Base-by-base conservation (phyloP, 1,140 invertebrate species). In the Zaprionus ornatus region DNA sequence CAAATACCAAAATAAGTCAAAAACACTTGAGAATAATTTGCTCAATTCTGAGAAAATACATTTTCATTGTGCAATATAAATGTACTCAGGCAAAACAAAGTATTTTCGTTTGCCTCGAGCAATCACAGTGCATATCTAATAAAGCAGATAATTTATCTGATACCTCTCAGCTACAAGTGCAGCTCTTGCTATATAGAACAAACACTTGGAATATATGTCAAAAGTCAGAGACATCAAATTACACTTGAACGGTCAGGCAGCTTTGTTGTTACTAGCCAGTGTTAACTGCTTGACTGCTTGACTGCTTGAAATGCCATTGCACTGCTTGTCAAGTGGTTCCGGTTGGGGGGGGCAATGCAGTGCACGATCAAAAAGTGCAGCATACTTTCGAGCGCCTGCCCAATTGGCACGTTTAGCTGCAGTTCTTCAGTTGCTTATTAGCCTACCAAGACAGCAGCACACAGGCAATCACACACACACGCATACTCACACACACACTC, bases 371-470 rank as follows among this genome's bases (percentile, higher is more conserved):
- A 72, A 64, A 64, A 62, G 68, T 57, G 56, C 74, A 70, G 72
- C 76, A 70, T 75, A 71, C 65, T 75, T 78, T 75, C 56, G 10
- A 32, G 61, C 19, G 54, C 54, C 15, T 40, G 61, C 25, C 55
- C 62, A 48, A 62, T 60, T 65, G 61, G 37, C 48, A 70, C 59
- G 65, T 67, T 17, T 48, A 13, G 37, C 27, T 69, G 56, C 59
- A 69, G 66, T 59, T 57, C 40, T 71, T 66, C 19, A 52, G 40
- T 32, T 50, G 74, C 74, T 77, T 67, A 73, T 77, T 77, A 77
- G 68, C 32, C 70, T 54, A 27, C 35, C 17, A 48, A 45, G 69
- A 61, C 68, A 57, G 54, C 50, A 71, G 29, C n/a, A 63, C 35
- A 45, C 13, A 42, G 1, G 40, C n/a, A 19, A 40, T 67, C 62